A percentile compares a stretch with the other conserved stretches of the same genome.
phyloP scores from a whole-genome alignment of 2,113 vertebrate species.

The Pelobates fuscus region DNA sequence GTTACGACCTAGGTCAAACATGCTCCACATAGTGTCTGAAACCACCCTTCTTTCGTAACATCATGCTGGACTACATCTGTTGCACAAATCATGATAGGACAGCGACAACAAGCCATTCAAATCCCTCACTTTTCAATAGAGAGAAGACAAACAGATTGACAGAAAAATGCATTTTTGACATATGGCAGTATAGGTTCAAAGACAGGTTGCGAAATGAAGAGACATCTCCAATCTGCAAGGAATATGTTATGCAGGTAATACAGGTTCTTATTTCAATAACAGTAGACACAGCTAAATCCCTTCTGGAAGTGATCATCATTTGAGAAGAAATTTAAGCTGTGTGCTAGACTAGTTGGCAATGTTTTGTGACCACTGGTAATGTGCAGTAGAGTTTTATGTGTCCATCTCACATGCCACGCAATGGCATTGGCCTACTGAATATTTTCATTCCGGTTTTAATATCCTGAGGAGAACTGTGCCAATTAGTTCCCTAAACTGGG shows the following conservation, averaged over 20 bases:
- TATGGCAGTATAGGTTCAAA: neutral
- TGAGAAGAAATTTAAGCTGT: slow-evolving; percentile 19
- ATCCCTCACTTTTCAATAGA: slow-evolving; percentile 11
- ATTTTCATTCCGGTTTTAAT: slow-evolving; percentile 34
- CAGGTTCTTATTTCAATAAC: slow-evolving; percentile 16
- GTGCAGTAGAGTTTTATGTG: slow-evolving; percentile 9
- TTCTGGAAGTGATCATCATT: slow-evolving; percentile 32
- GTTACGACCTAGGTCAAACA: neutral
- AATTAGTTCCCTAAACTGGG: slow-evolving; percentile 24
- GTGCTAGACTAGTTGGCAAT: slow-evolving; percentile 18
- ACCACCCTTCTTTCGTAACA: slow-evolving; percentile 2
- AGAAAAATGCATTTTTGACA: neutral
- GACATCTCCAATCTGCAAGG: neutral
- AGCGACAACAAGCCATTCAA: slow-evolving; percentile 1
- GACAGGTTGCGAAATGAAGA: neutral
- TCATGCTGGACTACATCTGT: slow-evolving; percentile 25
- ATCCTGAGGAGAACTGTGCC: slow-evolving; percentile 39
- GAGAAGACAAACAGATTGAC: neutral
- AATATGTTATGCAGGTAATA: neutral
- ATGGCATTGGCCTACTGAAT: slow-evolving; percentile 17
- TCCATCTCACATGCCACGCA: slow-evolving; percentile 34
- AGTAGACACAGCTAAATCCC: slow-evolving; percentile 20
- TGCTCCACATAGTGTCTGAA: neutral
- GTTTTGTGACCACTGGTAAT: slow-evolving; percentile 3
- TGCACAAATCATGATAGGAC: neutral